A percentile compares a stretch with the other conserved stretches of the same genome.
phyloP scores from a whole-genome alignment of 1,140 invertebrate species.

The Cotesia typhae region DNA sequence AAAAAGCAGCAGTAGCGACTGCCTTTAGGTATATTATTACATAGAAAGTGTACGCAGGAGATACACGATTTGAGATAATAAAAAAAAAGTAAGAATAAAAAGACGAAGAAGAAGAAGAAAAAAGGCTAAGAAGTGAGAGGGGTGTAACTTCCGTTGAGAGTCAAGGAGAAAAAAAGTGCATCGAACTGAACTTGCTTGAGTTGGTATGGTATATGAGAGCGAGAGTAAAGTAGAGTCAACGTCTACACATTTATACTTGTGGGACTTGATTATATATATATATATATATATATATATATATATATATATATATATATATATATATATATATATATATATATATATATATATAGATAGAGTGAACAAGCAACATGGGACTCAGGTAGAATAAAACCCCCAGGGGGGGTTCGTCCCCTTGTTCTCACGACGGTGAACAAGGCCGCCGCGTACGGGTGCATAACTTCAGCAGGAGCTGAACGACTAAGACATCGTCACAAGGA shows the following conservation, averaged over 20 bases:
- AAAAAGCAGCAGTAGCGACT: neutral
- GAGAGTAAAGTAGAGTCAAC: conserved; percentile 29
- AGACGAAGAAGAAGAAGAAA: conserved; percentile 16
- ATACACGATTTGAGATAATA: conserved; percentile 9
- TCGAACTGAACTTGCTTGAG: conserved; percentile 41
- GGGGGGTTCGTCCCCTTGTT: conserved; percentile 23
- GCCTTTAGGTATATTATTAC: conserved; percentile 18
- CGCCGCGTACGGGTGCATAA: neutral
- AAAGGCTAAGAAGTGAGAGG: conserved; percentile 25
- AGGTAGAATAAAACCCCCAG: conserved; percentile 33
- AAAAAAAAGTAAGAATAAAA: neutral
- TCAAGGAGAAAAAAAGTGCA: conserved; percentile 36
- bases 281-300: too few species aligned
- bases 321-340: conserved; percentile 3
- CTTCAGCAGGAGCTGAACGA: neutral
- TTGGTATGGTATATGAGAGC: conserved; percentile 17
- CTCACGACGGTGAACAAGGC: conserved; percentile 16
- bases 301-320: neutral
- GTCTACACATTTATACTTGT: conserved; percentile 16
- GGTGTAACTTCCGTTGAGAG: conserved; percentile 46
- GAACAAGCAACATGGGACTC: conserved; percentile 16
- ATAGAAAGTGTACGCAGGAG: conserved; percentile 29
- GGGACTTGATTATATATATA: conserved; percentile 12
- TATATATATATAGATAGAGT: too few species aligned
- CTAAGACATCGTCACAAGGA: neutral